These are phyloP conservation scores for Ethmia dodecea DNA, from an alignment of 2,888 invertebrate genomes.

Conservation along the genomic window DNA sequence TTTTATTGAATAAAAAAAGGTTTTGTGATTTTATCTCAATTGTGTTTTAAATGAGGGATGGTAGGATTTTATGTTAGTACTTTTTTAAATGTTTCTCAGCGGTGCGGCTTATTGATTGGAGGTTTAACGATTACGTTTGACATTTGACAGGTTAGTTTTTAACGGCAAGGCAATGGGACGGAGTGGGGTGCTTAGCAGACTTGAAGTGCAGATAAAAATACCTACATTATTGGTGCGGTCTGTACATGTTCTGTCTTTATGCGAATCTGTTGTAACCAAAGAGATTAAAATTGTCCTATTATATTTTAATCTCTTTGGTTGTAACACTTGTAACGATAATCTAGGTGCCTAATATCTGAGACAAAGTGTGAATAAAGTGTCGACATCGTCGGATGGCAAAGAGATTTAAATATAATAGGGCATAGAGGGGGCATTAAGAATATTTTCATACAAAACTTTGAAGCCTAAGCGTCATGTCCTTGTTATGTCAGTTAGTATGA, in stretches of 20 bases:
- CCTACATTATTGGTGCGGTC: background rate
- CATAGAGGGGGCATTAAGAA: too few species aligned
- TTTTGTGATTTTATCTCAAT: constrained; percentile 39
- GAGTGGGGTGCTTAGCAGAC: background rate
- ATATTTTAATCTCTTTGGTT: background rate
- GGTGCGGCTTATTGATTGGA: constrained; percentile 8
- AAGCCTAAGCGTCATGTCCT: too few species aligned
- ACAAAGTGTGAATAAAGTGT: too few species aligned
- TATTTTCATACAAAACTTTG: too few species aligned
- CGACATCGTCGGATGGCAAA: too few species aligned
- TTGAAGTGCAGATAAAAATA: background rate
- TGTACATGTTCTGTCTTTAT: background rate
- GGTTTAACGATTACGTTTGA: constrained; percentile 9
- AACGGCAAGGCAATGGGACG: background rate
- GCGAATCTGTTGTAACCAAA: background rate
- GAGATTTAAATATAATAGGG: too few species aligned
- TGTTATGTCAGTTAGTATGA: too few species aligned
- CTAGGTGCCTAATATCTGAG: too few species aligned
- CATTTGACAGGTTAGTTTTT: constrained; percentile 10
- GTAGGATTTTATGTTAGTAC: constrained; percentile 17
- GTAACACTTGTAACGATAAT: background rate
- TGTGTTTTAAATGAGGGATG: constrained; percentile 39
- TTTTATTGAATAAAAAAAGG: constrained; percentile 39
- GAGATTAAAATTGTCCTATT: background rate
- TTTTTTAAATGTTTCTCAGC: constrained; percentile 2